These are phyloP conservation scores for Ericerus pela DNA, from an alignment of 1,140 invertebrate species.

Conservation along the genomic window DNA sequence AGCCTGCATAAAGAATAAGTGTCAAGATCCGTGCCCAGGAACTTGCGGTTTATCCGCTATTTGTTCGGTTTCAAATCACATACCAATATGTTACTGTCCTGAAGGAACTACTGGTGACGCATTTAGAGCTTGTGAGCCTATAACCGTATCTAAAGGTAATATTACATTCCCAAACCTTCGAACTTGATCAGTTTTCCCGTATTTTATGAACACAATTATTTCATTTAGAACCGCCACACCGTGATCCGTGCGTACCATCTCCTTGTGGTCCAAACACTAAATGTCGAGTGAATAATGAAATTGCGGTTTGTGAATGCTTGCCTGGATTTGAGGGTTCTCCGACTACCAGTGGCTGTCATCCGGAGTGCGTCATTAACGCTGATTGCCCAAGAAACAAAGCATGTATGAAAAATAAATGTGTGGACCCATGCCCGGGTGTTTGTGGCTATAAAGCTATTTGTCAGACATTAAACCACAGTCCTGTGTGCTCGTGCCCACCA, in stretches of 20 bases:
- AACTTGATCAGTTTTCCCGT: neutral
- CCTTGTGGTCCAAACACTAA: slow-evolving; percentile 58
- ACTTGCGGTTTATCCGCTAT: slow-evolving; percentile 45
- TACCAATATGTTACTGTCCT: slow-evolving; percentile 54
- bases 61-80: slow-evolving; percentile 51
- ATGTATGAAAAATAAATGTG: slow-evolving; percentile 54
- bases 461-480: slow-evolving; percentile 59
- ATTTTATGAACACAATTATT: neutral
- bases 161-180: neutral
- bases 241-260: slow-evolving; percentile 52
- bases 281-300: slow-evolving; percentile 39
- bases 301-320: slow-evolving; percentile 56
- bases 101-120: slow-evolving; percentile 43
- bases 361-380: slow-evolving; percentile 57
- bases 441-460: slow-evolving; percentile 53
- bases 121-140: slow-evolving; percentile 36
- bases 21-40: slow-evolving; percentile 63
- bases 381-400: slow-evolving; percentile 56
- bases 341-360: slow-evolving; percentile 42
- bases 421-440: slow-evolving; percentile 54
- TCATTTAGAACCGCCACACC: slow-evolving; percentile 11
- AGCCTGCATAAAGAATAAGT: slow-evolving; percentile 63
- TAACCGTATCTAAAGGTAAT: slow-evolving; percentile 17
- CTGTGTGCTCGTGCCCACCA: slow-evolving; percentile 58
- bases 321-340: slow-evolving; percentile 44